Evolutionary conservation across 1,140 invertebrate genomes (phyloP).

Genomic region (Melipona quadrifasciata): DNA sequence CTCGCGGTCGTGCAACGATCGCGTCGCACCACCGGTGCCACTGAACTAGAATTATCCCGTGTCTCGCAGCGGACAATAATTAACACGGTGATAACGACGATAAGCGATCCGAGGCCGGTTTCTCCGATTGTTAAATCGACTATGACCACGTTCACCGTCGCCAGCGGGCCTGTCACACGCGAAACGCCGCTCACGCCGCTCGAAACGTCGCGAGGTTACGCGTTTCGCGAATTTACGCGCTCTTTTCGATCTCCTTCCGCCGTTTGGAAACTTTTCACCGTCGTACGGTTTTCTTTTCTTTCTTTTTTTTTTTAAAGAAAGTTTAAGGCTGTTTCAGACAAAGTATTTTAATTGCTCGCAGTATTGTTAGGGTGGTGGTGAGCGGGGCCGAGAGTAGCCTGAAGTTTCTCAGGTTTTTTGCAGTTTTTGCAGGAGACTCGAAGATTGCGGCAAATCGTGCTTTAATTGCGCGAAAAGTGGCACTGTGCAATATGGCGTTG

Average conservation of each 20-base stretch:
- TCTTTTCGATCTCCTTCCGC: background rate
- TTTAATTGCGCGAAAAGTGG: no score
- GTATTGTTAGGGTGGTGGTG: background rate
- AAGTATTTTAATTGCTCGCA: background rate
- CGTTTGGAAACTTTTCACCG: background rate
- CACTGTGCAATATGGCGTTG: no score
- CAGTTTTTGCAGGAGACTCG: no score
- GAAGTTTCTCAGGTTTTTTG: no score
- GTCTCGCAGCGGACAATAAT: constrained; percentile 10
- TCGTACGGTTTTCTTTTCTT: background rate
- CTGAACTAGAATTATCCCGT: constrained; percentile 23
- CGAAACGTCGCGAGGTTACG: background rate
- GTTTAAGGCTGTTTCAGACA: background rate
- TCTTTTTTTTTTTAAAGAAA: background rate
- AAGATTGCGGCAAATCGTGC: no score
- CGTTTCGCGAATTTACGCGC: no score
- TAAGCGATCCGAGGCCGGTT: background rate
- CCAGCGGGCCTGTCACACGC: background rate
- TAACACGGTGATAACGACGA: constrained; percentile 30
- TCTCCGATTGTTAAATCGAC: constrained; percentile 8
- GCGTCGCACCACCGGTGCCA: constrained; percentile 11
- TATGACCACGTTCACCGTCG: background rate
- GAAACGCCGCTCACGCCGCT: background rate
- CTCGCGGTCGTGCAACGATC: constrained; percentile 11
- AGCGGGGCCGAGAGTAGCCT: no score